These are phyloP conservation scores for Galagoides demidoff DNA, from an alignment of 2,797 vertebrate species.

Conservation along the genomic window DNA sequence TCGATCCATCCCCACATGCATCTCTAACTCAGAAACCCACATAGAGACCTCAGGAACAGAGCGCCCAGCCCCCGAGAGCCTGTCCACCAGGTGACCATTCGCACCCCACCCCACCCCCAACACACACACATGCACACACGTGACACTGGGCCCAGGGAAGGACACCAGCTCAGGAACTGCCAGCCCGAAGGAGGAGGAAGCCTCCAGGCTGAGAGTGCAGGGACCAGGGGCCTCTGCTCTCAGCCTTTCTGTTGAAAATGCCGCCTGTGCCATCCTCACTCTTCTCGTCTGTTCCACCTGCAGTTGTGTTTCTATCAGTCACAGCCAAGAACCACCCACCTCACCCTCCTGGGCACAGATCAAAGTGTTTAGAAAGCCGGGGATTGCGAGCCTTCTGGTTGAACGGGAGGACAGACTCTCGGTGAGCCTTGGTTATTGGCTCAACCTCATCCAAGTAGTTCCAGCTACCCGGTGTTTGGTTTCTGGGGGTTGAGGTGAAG, in stretches of 20 bases:
- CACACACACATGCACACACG: background rate
- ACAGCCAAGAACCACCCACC: too few species aligned
- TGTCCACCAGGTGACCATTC: too few species aligned
- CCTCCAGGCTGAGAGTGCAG: background rate
- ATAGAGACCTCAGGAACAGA: background rate
- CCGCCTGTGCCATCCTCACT: too few species aligned
- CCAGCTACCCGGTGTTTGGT: background rate
- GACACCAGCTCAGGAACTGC: rapidly evolving
- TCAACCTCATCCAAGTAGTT: background rate
- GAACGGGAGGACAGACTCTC: background rate
- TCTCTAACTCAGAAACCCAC: background rate
- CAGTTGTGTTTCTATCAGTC: background rate
- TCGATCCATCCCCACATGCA: background rate
- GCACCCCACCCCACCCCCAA: too few species aligned
- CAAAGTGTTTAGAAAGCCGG: background rate
- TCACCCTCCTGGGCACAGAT: too few species aligned
- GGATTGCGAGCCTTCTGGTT: rapidly evolving
- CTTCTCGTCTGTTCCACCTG: background rate
- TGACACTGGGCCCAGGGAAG: background rate
- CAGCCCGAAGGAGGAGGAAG: background rate
- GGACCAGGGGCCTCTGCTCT: background rate
- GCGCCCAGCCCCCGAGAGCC: too few species aligned
- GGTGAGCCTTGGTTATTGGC: background rate
- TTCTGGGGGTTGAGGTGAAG: too few species aligned
- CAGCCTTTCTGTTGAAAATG: background rate